Evolutionary conservation across 1,140 invertebrate genomes (phyloP).

Genomic region (Drosophila simulans): DNA sequence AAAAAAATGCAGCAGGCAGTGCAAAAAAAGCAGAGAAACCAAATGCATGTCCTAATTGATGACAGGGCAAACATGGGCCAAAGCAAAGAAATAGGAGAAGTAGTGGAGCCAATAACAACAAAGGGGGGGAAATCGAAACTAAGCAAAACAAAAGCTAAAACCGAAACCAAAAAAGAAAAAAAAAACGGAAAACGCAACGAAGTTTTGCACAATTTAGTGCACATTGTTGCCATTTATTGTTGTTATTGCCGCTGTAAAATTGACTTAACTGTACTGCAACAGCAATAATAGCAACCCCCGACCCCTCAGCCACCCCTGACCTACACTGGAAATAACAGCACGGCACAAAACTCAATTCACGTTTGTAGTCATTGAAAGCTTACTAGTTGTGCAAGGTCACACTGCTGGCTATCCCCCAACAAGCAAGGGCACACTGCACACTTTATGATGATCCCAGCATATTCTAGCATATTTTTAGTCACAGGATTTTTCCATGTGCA

Average conservation of each 20-base stretch:
- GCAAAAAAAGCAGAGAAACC: slow-evolving; percentile 32
- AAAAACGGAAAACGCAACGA: slow-evolving; percentile 41
- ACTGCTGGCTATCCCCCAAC: not conserved
- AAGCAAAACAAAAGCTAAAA: slow-evolving; percentile 45
- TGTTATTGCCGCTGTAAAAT: slow-evolving; percentile 57
- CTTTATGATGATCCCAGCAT: no score
- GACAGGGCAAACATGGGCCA: slow-evolving; percentile 38
- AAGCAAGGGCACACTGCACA: not conserved
- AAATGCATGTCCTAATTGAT: slow-evolving; percentile 52
- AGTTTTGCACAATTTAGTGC: slow-evolving; percentile 76
- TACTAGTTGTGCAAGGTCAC: not conserved
- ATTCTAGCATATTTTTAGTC: no score
- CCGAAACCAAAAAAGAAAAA: slow-evolving; percentile 21
- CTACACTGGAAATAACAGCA: not conserved
- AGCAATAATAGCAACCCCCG: slow-evolving; percentile 37
- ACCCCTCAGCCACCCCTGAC: not conserved
- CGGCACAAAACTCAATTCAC: not conserved
- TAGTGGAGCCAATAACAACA: slow-evolving; percentile 19
- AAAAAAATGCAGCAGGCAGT: not conserved
- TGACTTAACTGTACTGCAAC: slow-evolving; percentile 73
- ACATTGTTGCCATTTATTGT: slow-evolving; percentile 70
- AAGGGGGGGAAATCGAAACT: slow-evolving; percentile 28
- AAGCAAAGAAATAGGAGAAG: not conserved
- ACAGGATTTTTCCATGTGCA: slow-evolving; percentile 6
- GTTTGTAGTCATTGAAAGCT: not conserved